Evolutionary conservation across 2,113 vertebrate species (phyloP), one percentile per base, ranked within the genome.

Genomic region (Micromys minutus): DNA sequence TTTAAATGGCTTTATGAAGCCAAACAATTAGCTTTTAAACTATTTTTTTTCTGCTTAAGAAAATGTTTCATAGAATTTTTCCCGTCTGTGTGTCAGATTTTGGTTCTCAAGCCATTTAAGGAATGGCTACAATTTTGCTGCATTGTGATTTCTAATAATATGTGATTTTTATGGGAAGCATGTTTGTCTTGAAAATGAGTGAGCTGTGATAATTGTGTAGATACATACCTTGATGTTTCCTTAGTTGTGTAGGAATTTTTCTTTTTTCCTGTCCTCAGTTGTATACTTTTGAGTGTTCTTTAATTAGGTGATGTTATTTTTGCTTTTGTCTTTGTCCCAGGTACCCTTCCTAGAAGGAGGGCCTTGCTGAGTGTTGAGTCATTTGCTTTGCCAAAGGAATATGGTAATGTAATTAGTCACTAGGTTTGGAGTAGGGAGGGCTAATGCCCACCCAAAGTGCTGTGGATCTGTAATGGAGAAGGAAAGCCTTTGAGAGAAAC

Each of bases 71-170:
- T 10, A 59, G 6, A 29, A 67, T 13, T 42, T 83, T 93, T 16
- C 86, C 52, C 17, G 13, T 86, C 45, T 61, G 24, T 9, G 13
- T 63, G 61, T 83, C 57, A 61, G 39, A 31, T 61, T 45, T 61
- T 84, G 57, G 57, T 89, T 45, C 39, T 15, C 10, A 76, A 77
- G 39, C 59, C 90, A 77, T 11, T 86, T 87, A 71, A 57, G 59
- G 21, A 76, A 71, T 42, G 13, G 29, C n/a, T 55, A 29, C 5
- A 79, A 42, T 71, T 34, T 31, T 26, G 24, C 47, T 90, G 10
- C 39, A 15, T 80, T 80, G 24, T 92, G 57, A 76, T 90, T 90
- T 89, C 29, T 92, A 65, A 80, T 91, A 59, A 75, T 55, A 31
- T 17, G n/a, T 29, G 55, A 94, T 89, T 84, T 57, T 11, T n/a